Conservation (phyloP, 2,888 invertebrate genomes). For the Seladonia tumulorum region DNA sequence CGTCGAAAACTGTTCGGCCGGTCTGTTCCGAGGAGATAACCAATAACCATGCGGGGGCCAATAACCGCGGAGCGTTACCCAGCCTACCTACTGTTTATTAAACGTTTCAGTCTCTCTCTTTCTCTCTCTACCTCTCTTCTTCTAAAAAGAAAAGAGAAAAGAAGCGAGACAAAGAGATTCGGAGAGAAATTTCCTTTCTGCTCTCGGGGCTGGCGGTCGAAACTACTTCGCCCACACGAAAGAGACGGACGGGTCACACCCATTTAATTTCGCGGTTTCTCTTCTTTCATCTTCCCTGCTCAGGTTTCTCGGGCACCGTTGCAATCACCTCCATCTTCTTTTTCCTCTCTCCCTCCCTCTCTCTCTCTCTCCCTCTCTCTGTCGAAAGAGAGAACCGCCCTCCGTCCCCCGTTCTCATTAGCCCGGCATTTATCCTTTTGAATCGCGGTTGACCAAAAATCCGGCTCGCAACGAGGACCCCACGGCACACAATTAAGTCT, state of each 20-base stretch:
- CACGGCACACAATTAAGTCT: slow-evolving; percentile 19
- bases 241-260: slow-evolving; percentile 74
- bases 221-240: slow-evolving; percentile 76
- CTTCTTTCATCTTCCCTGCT: slow-evolving; percentile 64
- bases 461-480: slow-evolving; percentile 12
- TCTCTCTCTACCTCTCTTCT: not conserved
- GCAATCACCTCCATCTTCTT: slow-evolving; percentile 60
- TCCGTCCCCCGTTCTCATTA: slow-evolving; percentile 49
- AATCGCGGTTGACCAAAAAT: slow-evolving; percentile 35
- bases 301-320: slow-evolving; percentile 54
- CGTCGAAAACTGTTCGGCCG: not conserved
- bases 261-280: slow-evolving; percentile 74
- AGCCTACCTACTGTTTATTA: slow-evolving; percentile 32
- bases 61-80: slow-evolving; percentile 21
- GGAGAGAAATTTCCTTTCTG: slow-evolving; percentile 42
- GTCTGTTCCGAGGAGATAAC: slow-evolving; percentile 20
- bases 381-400: slow-evolving; percentile 4
- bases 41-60: slow-evolving; percentile 13
- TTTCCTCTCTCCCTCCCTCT: not conserved
- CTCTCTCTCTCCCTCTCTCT: not conserved
- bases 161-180: not conserved
- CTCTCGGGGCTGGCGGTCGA: slow-evolving; percentile 34
- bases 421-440: slow-evolving; percentile 53
- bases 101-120: slow-evolving; percentile 4
- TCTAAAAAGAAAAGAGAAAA: slow-evolving; percentile 9